A percentile compares a stretch with the other conserved stretches of the same genome.
Conservation (phyloP, 2,113 vertebrate genomes). For the Podarcis raffonei region DNA sequence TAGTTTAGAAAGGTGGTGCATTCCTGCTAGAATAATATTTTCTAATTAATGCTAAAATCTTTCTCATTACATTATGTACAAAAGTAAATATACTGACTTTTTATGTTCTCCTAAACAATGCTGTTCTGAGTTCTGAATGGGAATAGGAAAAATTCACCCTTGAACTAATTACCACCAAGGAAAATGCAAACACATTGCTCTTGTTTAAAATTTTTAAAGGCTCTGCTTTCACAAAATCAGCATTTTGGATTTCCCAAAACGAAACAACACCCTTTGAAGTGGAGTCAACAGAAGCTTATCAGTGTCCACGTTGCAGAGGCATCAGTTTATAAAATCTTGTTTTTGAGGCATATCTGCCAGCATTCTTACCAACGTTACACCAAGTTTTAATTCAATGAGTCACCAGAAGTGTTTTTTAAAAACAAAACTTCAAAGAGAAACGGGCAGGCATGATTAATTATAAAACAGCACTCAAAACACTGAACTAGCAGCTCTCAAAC, state of each 20-base stretch:
- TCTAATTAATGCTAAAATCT: background rate
- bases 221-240: slow-evolving; percentile 12
- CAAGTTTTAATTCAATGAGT: slow-evolving; percentile 25
- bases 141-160: background rate
- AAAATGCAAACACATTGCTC: background rate
- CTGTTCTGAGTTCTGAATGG: background rate
- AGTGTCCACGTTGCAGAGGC: slow-evolving; percentile 10
- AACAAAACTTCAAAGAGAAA: slow-evolving; percentile 33
- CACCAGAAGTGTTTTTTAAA: slow-evolving; percentile 19
- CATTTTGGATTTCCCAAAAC: slow-evolving; percentile 34
- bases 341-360: slow-evolving; percentile 24
- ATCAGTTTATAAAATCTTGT: background rate
- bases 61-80: background rate
- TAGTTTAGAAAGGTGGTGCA: too few species aligned
- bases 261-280: background rate
- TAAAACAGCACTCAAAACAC: background rate
- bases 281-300: slow-evolving; percentile 12
- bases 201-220: background rate
- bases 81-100: background rate
- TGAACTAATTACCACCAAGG: slow-evolving; percentile 23
- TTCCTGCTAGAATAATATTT: background rate
- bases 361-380: slow-evolving; percentile 24
- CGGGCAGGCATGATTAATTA: slow-evolving; percentile 33
- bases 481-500: slow-evolving; percentile 6
- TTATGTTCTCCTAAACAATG: background rate